Conservation (phyloP, 2,113 vertebrate genomes). For the Phycodurus eques region DNA sequence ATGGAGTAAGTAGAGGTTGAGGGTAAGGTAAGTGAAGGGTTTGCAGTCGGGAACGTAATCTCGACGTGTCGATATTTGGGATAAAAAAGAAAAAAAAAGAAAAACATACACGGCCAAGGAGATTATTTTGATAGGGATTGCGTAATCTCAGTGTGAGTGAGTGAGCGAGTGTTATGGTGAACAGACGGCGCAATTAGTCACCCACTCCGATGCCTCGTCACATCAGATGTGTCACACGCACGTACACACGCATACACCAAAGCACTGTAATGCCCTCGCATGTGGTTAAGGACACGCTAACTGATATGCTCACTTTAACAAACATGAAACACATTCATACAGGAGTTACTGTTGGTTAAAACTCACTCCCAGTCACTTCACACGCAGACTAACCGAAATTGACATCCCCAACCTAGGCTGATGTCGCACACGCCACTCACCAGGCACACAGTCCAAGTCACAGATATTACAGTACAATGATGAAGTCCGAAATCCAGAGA, state of each 20-base stretch:
- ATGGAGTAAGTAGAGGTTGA: conserved; percentile 25
- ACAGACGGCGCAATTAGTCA: conserved; percentile 63
- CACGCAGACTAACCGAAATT: too few relatives aligned
- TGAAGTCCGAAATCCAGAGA: not conserved
- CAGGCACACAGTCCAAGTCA: too few relatives aligned
- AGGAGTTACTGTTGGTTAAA: too few relatives aligned
- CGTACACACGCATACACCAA: conserved; percentile 17
- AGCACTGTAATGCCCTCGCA: not conserved
- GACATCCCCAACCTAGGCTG: too few relatives aligned
- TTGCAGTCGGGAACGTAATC: conserved; percentile 45
- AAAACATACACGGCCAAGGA: conserved; percentile 22
- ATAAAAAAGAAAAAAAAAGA: not conserved
- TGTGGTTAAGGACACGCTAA: not conserved
- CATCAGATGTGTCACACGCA: conserved; percentile 34
- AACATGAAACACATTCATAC: not conserved
- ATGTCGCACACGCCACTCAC: too few relatives aligned
- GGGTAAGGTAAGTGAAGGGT: conserved; percentile 48
- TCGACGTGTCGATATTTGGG: conserved; percentile 49
- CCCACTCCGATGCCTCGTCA: conserved; percentile 39
- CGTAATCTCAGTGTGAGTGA: conserved; percentile 45
- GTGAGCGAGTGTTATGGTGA: conserved; percentile 38
- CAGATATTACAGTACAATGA: not conserved
- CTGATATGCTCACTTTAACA: not conserved
- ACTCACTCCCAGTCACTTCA: too few relatives aligned
- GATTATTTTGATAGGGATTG: conserved; percentile 60